Conservation (phyloP, 2,797 vertebrate species). For the Acrossocheilus fasciatus region DNA sequence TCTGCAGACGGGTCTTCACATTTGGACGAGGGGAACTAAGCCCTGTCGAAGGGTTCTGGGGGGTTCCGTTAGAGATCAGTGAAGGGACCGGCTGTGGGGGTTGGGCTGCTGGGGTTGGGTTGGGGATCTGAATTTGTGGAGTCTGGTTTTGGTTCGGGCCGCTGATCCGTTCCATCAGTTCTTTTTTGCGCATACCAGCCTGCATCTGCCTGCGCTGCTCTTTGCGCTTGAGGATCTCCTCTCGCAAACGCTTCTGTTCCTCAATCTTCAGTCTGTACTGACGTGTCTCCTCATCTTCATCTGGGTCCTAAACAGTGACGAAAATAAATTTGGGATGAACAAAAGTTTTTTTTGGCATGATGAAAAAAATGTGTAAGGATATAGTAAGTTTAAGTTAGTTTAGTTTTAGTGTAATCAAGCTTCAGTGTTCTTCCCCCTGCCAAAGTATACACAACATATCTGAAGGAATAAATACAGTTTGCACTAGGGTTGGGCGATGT, state of each 20-base stretch:
- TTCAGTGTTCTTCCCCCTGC: not conserved
- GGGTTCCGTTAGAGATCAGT: conserved; percentile 64
- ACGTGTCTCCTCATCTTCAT: conserved; percentile 95
- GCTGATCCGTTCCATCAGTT: conserved; percentile 89
- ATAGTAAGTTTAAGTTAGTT: not conserved
- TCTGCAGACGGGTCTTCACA: conserved; percentile 75
- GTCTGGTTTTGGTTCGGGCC: conserved; percentile 71
- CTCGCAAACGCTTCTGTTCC: conserved; percentile 94
- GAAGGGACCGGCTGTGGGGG: conserved; percentile 55
- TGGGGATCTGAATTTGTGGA: conserved; percentile 60
- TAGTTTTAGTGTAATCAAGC: not conserved
- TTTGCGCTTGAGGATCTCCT: conserved; percentile 94
- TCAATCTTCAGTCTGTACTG: conserved; percentile 96
- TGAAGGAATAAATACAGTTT: not conserved
- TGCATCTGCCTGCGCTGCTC: conserved; percentile 95
- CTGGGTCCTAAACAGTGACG: conserved; percentile 79
- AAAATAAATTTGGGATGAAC: not conserved
- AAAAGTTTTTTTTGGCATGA: not conserved
- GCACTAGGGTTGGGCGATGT: not conserved
- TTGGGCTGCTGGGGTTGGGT: conserved; percentile 54
- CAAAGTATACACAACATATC: not conserved
- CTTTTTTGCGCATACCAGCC: conserved; percentile 93
- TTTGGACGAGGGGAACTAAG: conserved; percentile 62
- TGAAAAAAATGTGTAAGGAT: not conserved
- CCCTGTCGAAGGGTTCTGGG: conserved; percentile 65